A percentile compares a stretch with the other conserved stretches of the same genome.
phyloP scores from a whole-genome alignment of 2,113 vertebrate genomes.

The Bufo bufo region DNA sequence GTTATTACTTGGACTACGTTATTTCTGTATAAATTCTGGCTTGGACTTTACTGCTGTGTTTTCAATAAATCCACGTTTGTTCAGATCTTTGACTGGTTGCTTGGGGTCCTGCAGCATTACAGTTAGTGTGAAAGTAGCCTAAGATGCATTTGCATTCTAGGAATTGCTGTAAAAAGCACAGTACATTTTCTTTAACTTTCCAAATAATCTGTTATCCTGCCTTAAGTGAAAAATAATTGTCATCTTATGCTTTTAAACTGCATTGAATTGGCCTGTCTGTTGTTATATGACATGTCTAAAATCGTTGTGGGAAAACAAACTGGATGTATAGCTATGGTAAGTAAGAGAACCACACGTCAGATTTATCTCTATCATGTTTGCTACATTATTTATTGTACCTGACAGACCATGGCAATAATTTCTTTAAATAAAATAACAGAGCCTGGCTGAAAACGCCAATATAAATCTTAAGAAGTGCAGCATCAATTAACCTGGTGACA shows the following conservation, averaged over 20 bases:
- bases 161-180: too few species aligned
- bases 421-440: slow-evolving; percentile 53
- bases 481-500: slow-evolving; percentile 46
- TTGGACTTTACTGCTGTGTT: too few species aligned
- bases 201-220: too few species aligned
- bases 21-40: too few species aligned
- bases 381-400: slow-evolving; percentile 53
- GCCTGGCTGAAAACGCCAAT: slow-evolving; percentile 47
- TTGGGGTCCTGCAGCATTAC: too few species aligned
- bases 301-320: slow-evolving; percentile 13
- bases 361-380: slow-evolving; percentile 41
- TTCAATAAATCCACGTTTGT: too few species aligned
- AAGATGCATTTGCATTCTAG: too few species aligned
- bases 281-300: background rate
- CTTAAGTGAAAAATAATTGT: background rate
- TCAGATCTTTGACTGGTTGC: too few species aligned
- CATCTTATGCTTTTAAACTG: background rate
- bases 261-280: background rate
- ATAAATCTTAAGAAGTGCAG: slow-evolving; percentile 53
- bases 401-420: slow-evolving; percentile 25
- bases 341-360: slow-evolving; percentile 26
- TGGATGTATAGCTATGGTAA: slow-evolving; percentile 32
- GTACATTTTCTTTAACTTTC: too few species aligned
- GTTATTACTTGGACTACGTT: too few species aligned
- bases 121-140: too few species aligned